Evolutionary conservation across 2,888 invertebrate species (phyloP), one percentile per base, ranked within the genome.

Genomic region (Dynastes grantii): DNA sequence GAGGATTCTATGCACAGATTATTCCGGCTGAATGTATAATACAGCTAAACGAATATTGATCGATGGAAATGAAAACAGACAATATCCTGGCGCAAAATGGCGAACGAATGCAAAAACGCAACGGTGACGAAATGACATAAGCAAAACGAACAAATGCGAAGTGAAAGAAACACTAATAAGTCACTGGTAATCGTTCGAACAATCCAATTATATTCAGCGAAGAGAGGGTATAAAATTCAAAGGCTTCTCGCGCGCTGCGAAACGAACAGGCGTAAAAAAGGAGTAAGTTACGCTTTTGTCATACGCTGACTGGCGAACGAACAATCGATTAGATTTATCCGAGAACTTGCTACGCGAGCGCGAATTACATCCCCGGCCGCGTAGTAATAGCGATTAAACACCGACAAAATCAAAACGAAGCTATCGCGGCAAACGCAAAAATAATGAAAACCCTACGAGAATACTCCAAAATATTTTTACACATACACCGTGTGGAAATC

Each of bases 181-280:
- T 73, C 78, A 51, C 32, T 8, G 58, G 78, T 78, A 78, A 78
- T 78, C 64, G 78, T 64, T 65, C 64, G 40, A 65, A 75, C 67
- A 73, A 78, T 78, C 78, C 78, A 78, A 78, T 78, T 78, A 78
- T 73, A 75, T 73, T 77, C 64, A 49, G 22, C 53, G 58, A 75
- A 75, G 61, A 58, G 45, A 40, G 11, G 29, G 49, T 37, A 51
- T 63, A 63, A 51, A 51, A 76, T 64, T 64, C 53, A 76, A 64
- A 64, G 76, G 76, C 76, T 76, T 76, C 58, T 58, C 16, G 61
- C 53, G 61, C 29, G 32, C 9, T 45, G 8, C 45, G 11, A 45
- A 45, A 11, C 76, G 65, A 29, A 76, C 64, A 27, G 53, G 51
- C 70, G n/a, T 51, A 70, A 70, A 68, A 70, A 70, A 29, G 29